Conservation (phyloP, 2,113 vertebrate genomes). For the Sapayoa aenigma region DNA sequence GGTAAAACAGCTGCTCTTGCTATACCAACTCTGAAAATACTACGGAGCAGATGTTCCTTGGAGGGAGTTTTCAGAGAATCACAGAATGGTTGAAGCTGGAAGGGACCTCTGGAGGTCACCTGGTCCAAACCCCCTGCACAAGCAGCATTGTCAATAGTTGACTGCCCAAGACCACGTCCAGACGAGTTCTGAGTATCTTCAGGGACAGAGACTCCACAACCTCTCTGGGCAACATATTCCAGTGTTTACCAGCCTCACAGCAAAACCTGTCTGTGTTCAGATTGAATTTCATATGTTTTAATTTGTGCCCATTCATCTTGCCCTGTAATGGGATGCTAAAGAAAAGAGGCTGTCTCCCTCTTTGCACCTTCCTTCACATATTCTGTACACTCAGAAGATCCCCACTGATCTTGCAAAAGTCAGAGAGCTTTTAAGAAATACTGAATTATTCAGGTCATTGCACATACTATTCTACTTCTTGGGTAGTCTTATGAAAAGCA, state of each 20-base stretch:
- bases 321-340: neutral
- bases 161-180: neutral
- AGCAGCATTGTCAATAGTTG: accelerated
- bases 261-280: neutral
- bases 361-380: neutral
- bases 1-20: neutral
- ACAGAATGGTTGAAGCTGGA: neutral
- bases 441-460: neutral
- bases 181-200: neutral
- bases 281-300: neutral
- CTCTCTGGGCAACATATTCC: neutral
- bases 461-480: neutral
- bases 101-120: neutral
- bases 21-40: neutral
- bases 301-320: neutral
- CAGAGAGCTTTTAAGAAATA: neutral
- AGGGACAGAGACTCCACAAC: neutral
- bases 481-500: neutral
- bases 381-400: neutral
- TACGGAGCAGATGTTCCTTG: neutral
- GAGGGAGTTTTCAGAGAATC: neutral
- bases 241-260: neutral
- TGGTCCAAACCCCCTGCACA: neutral
- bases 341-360: neutral
- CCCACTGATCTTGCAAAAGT: neutral